Percentiles rank a stretch among this genome's conserved stretches.
Conservation (phyloP, 2,888 invertebrate species). For the Andrena bicolor region DNA sequence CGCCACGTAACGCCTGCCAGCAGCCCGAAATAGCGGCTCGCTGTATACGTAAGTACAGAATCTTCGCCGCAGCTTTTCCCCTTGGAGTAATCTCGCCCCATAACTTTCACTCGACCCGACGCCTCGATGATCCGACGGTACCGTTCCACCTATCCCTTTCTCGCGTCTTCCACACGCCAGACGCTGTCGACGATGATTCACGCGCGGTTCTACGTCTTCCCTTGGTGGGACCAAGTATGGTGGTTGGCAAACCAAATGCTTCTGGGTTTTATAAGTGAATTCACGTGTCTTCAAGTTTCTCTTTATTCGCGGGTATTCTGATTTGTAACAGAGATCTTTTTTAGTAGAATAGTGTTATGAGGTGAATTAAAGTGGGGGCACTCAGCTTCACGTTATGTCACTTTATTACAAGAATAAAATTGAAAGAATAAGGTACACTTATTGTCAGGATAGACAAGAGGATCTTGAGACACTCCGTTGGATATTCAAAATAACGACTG, state of each 20-base stretch:
- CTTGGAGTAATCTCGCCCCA: not conserved
- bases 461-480: too few species aligned
- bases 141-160: not conserved
- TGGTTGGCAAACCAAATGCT: too few species aligned
- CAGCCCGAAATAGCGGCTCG: conserved; percentile 74
- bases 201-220: not conserved
- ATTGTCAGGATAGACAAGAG: too few species aligned
- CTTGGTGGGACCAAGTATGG: not conserved
- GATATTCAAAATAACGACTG: too few species aligned
- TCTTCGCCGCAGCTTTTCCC: not conserved
- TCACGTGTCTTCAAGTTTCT: too few species aligned
- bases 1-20: conserved; percentile 74
- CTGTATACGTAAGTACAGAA: conserved; percentile 79
- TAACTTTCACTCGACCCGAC: not conserved
- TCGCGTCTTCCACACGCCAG: not conserved
- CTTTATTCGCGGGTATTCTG: too few species aligned
- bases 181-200: not conserved
- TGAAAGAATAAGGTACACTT: too few species aligned
- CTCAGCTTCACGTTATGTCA: too few species aligned
- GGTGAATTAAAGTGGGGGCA: too few species aligned
- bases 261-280: not conserved
- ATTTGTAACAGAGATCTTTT: too few species aligned
- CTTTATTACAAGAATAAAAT: too few species aligned
- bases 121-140: not conserved
- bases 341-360: too few species aligned